A percentile compares a stretch with the other conserved stretches of the same genome.
Conservation (phyloP, 2,888 invertebrate genomes). For the Dexiosoma caninum region DNA sequence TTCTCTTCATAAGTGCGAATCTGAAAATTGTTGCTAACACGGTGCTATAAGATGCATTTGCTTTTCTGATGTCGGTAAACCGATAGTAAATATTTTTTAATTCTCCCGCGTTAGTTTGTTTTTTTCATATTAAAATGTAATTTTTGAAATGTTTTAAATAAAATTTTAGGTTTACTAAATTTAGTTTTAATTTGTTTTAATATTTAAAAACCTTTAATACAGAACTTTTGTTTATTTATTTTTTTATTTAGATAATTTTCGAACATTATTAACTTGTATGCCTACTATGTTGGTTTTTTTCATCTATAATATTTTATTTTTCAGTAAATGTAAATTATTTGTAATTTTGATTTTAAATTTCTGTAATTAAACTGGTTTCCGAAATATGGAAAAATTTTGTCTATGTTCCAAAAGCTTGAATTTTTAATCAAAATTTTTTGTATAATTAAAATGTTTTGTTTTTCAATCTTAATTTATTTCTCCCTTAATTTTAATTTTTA, state of each 20-base stretch:
- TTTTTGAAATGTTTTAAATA: not conserved
- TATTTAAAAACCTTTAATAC: constrained; percentile 25
- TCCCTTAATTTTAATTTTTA: constrained; percentile 33
- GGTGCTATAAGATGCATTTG: too few relatives aligned
- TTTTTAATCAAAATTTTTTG: not conserved
- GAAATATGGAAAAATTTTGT: constrained; percentile 35
- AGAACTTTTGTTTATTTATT: too few relatives aligned
- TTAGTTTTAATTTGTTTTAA: too few relatives aligned
- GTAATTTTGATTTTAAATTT: constrained; percentile 50
- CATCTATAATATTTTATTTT: too few relatives aligned
- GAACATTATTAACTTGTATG: constrained; percentile 1
- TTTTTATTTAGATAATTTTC: not conserved
- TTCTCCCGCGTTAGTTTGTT: too few relatives aligned
- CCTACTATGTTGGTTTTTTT: constrained; percentile 26
- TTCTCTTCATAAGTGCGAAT: too few relatives aligned
- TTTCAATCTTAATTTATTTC: constrained; percentile 22
- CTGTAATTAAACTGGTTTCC: constrained; percentile 46
- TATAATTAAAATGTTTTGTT: not conserved
- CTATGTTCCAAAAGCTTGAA: not conserved
- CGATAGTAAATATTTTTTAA: too few relatives aligned
- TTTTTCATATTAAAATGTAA: not conserved
- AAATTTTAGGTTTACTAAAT: not conserved
- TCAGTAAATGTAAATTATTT: constrained; percentile 52
- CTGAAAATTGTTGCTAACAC: too few relatives aligned
- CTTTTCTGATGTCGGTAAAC: too few relatives aligned